Conservation (phyloP, 2,113 vertebrate genomes). For the Ictalurus furcatus region DNA sequence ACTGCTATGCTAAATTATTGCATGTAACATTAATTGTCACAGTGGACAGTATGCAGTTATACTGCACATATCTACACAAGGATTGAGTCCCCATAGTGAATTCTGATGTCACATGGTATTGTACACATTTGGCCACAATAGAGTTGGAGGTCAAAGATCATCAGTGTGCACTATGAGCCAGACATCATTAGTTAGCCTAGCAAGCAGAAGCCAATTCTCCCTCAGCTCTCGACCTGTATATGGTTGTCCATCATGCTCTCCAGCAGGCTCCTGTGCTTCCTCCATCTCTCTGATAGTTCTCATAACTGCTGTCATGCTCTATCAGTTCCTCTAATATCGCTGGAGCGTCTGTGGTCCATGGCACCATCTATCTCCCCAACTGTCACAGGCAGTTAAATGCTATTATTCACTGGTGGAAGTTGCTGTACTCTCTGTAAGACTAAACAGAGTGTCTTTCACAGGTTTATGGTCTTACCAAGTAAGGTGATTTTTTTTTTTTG, state of each 20-base stretch:
- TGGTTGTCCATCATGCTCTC: conserved; percentile 54
- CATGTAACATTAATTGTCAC: background rate
- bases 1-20: background rate
- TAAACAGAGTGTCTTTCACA: conserved; percentile 34
- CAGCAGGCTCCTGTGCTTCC: conserved; percentile 51
- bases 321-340: conserved; percentile 65
- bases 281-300: conserved; percentile 61
- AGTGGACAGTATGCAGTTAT: background rate
- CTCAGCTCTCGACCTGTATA: conserved; percentile 44
- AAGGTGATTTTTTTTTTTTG: background rate
- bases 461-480: conserved; percentile 10
- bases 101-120: background rate
- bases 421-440: conserved; percentile 10
- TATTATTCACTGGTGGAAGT: conserved; percentile 50
- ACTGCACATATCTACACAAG: background rate
- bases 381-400: conserved; percentile 47
- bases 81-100: background rate
- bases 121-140: conserved; percentile 7
- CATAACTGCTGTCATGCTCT: conserved; percentile 69
- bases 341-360: conserved; percentile 58
- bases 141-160: conserved; percentile 38
- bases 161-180: background rate
- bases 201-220: conserved; percentile 41
- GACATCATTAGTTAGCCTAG: conserved; percentile 53
- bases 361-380: conserved; percentile 58